These are phyloP conservation scores for Styela clava DNA, from an alignment of 23 tunicate genomes.

Conservation along the genomic window DNA sequence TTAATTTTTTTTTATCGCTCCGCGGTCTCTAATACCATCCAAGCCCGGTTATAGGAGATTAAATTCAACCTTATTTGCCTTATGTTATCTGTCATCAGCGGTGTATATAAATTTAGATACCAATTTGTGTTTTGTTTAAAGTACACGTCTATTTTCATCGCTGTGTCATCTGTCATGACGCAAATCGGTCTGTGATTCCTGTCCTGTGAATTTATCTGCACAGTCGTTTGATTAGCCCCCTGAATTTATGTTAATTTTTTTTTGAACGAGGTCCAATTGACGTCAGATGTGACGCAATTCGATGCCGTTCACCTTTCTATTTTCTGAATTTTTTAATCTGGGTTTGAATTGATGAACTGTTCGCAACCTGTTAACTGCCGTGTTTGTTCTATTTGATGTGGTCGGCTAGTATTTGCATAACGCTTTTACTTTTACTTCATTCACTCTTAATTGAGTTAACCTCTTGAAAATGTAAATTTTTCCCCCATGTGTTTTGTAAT, in stretches of 20 bases:
- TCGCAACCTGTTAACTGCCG: background rate
- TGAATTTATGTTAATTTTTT: background rate
- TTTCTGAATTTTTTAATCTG: background rate
- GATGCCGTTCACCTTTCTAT: background rate
- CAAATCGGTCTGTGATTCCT: background rate
- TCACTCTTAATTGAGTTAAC: background rate
- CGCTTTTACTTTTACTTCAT: too few species aligned
- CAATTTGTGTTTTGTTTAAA: background rate
- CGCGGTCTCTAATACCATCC: too few species aligned
- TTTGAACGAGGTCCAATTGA: background rate
- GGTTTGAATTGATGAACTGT: background rate
- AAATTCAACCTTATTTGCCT: too few species aligned
- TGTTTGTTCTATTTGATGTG: background rate
- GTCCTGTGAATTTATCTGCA: background rate
- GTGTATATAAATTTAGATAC: too few species aligned
- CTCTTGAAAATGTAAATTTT: background rate
- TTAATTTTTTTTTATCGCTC: too few species aligned
- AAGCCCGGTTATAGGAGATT: too few species aligned
- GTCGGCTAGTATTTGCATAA: background rate
- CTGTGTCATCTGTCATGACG: background rate
- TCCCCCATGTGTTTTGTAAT: too few species aligned
- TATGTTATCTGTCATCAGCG: too few species aligned
- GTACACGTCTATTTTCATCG: background rate
- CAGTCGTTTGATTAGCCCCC: background rate
- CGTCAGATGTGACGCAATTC: background rate